Conservation (phyloP, 2,113 vertebrate species). For the Trogon melanurus region DNA sequence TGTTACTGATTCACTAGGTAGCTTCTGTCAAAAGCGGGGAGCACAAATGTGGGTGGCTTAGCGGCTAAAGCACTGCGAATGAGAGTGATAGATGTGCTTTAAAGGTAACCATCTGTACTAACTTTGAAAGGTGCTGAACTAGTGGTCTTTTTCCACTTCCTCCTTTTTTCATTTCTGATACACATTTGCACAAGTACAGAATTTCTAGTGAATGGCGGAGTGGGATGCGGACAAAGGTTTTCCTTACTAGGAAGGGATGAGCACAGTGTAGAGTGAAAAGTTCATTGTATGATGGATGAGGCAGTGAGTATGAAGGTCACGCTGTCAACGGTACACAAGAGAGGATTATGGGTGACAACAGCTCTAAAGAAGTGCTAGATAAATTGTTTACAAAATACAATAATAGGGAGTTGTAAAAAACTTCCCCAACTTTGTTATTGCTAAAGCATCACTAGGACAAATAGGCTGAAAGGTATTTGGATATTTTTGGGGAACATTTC, state of each 20-base stretch:
- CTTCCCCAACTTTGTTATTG: background rate
- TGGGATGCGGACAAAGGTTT: conserved; percentile 88
- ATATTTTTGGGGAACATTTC: background rate
- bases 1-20: conserved; percentile 49
- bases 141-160: conserved; percentile 67
- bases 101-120: conserved; percentile 79
- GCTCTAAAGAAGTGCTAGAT: conserved; percentile 36
- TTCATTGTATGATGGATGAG: conserved; percentile 97
- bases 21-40: conserved; percentile 4
- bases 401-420: background rate
- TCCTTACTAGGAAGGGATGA: conserved; percentile 78
- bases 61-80: conserved; percentile 64
- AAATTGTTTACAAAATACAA: conserved; percentile 59
- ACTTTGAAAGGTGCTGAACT: conserved; percentile 83
- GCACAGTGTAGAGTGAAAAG: conserved; percentile 84
- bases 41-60: conserved; percentile 32
- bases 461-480: background rate
- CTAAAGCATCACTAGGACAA: background rate
- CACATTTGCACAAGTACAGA: conserved; percentile 52
- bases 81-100: conserved; percentile 81
- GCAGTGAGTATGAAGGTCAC: conserved; percentile 87
- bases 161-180: conserved; percentile 29
- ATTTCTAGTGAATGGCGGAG: conserved; percentile 80
- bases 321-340: conserved; percentile 84
- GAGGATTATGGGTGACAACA: conserved; percentile 76